Conservation (phyloP, 2,888 invertebrate species). For the Chrysodeixis includens region DNA sequence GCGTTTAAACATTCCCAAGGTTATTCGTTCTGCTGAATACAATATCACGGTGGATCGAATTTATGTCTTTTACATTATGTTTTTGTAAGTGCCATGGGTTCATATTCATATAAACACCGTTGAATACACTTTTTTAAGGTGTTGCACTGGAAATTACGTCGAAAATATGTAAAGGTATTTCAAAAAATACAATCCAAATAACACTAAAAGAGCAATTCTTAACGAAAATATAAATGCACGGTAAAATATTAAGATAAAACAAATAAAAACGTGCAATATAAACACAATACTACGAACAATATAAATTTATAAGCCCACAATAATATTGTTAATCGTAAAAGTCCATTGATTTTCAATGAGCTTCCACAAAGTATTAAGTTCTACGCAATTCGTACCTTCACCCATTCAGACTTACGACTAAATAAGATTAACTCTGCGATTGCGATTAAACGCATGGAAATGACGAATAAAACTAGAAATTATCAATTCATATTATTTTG, state of each 20-base stretch:
- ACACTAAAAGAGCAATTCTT: no score
- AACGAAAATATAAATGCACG: no score
- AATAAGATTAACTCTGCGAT: background rate
- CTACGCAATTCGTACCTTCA: constrained; percentile 53
- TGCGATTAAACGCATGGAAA: constrained; percentile 29
- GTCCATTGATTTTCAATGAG: constrained; percentile 73
- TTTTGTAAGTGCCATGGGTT: constrained; percentile 19
- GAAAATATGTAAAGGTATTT: no score
- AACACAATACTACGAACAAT: constrained; percentile 43
- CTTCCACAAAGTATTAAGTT: constrained; percentile 61
- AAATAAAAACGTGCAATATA: background rate
- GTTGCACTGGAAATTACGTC: no score
- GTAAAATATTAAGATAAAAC: background rate
- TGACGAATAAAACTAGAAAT: background rate
- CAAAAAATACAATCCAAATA: no score
- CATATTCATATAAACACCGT: background rate
- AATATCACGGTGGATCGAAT: constrained; percentile 32
- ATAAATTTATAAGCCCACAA: constrained; percentile 43
- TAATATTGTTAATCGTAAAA: constrained; percentile 56
- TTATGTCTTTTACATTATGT: constrained; percentile 29
- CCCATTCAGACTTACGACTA: constrained; percentile 50
- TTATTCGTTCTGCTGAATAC: constrained; percentile 45
- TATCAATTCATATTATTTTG: background rate
- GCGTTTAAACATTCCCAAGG: constrained; percentile 51
- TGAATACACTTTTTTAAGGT: background rate